These are phyloP conservation scores for Tribolium madens DNA, from an alignment of 1,140 invertebrate species.

Conservation along the genomic window DNA sequence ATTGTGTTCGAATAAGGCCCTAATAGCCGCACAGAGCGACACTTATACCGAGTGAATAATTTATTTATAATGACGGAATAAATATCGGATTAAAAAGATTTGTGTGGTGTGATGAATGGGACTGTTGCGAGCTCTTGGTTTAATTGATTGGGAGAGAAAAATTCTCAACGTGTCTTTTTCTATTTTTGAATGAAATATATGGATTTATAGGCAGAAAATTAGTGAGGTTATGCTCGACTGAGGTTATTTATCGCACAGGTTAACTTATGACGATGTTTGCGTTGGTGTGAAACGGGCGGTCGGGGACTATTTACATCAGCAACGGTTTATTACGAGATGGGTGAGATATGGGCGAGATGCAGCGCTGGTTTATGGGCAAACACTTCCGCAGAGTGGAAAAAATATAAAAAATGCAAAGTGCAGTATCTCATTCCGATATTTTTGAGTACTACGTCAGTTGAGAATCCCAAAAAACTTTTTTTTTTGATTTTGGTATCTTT, in stretches of 20 bases:
- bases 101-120: constrained; percentile 64
- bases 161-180: constrained; percentile 47
- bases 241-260: constrained; percentile 54
- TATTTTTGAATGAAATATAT: constrained; percentile 54
- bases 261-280: constrained; percentile 50
- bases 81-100: constrained; percentile 65
- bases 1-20: constrained; percentile 64
- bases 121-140: constrained; percentile 40
- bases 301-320: constrained; percentile 45
- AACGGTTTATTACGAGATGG: constrained; percentile 41
- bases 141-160: constrained; percentile 54
- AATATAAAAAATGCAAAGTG: no score
- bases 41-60: constrained; percentile 61
- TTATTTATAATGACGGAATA: constrained; percentile 65
- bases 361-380: no score
- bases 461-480: no score
- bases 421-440: no score
- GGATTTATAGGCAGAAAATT: constrained; percentile 64
- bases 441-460: no score
- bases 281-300: constrained; percentile 42
- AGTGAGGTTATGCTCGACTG: constrained; percentile 56
- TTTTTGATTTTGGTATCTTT: no score
- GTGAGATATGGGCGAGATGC: no score
- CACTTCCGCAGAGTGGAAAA: no score
- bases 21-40: constrained; percentile 62